Conservation (phyloP, 2,113 vertebrate genomes). For the Sinocyclocheilus grahami region DNA sequence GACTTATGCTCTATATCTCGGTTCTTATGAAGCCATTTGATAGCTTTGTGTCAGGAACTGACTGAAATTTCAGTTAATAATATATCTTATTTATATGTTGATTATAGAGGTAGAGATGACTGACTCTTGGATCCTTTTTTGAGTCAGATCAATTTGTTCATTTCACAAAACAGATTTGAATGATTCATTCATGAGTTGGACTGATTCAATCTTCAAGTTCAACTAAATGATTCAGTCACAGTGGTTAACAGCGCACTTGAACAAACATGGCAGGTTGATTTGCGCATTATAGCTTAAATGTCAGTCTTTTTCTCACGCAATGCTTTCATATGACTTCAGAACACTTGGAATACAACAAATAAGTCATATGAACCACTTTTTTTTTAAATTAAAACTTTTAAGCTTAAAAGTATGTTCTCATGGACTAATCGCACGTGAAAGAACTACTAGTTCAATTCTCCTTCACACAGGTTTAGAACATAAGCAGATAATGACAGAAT, state of each 20-base stretch:
- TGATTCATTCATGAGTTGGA: neutral
- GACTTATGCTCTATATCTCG: neutral
- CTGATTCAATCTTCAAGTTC: neutral
- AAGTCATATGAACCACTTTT: neutral
- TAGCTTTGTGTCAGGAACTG: neutral
- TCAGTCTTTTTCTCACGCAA: neutral
- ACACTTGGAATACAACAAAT: neutral
- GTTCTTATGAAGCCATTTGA: neutral
- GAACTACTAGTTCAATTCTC: no score
- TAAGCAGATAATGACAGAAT: neutral
- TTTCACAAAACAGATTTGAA: neutral
- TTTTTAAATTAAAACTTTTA: neutral
- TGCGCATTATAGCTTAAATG: neutral
- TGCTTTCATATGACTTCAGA: neutral
- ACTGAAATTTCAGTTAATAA: neutral
- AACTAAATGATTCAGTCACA: neutral
- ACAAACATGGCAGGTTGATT: neutral
- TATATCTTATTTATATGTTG: neutral
- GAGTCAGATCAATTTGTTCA: neutral
- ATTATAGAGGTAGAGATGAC: neutral
- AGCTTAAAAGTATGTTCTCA: neutral
- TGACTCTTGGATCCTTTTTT: neutral
- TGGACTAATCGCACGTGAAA: no score
- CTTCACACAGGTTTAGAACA: neutral
- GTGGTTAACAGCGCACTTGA: neutral